Percentiles rank a stretch among this genome's conserved stretches.
phyloP scores from a whole-genome alignment of 1,140 invertebrate species.

The Apis cerana region DNA sequence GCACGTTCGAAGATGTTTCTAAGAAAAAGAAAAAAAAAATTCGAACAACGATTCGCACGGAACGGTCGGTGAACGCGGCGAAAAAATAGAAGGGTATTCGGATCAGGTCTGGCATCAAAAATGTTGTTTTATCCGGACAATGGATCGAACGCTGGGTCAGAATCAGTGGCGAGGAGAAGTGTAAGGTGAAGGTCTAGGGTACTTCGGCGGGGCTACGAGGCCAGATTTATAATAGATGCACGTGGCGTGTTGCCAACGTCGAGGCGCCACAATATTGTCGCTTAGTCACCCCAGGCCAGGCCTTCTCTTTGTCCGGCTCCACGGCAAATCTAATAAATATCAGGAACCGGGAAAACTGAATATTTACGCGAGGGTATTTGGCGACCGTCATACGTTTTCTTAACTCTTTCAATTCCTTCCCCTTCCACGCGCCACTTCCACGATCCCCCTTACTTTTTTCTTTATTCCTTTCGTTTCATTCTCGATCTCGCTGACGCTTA shows the following conservation, averaged over 20 bases:
- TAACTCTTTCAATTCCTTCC: not conserved
- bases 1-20: too few relatives aligned
- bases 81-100: not conserved
- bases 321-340: constrained; percentile 57
- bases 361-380: constrained; percentile 57
- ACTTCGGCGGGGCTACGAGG: constrained; percentile 48
- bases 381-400: not conserved
- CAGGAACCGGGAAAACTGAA: constrained; percentile 52
- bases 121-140: not conserved
- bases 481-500: not conserved
- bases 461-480: not conserved
- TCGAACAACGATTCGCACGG: not conserved
- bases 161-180: constrained; percentile 13
- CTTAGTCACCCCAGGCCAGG: constrained; percentile 59
- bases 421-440: not conserved
- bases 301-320: constrained; percentile 50
- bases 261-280: constrained; percentile 66
- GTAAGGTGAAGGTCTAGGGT: constrained; percentile 68
- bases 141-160: constrained; percentile 17
- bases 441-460: not conserved
- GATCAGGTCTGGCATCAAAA: not conserved
- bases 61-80: too few relatives aligned
- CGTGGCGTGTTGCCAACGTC: constrained; percentile 63
- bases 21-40: too few relatives aligned
- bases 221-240: constrained; percentile 66